phyloP scores from a whole-genome alignment of 2,888 invertebrate species.

The Eurois occulta region DNA sequence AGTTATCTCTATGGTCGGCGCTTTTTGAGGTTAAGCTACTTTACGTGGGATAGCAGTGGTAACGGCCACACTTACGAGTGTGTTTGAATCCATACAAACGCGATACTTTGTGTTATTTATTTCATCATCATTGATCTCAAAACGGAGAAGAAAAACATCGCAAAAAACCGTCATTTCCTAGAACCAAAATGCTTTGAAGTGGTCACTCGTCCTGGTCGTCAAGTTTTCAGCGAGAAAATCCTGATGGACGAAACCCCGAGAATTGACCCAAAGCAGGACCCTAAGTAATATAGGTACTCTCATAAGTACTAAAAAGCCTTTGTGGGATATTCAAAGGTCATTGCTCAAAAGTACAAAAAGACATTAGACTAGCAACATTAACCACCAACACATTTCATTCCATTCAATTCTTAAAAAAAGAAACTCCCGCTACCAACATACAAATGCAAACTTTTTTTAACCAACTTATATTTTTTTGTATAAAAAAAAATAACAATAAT shows the following conservation, averaged over 20 bases:
- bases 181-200: neutral
- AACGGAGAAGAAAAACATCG: neutral
- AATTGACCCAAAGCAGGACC: neutral
- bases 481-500: constrained; percentile 41
- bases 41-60: constrained; percentile 30
- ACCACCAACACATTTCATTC: constrained; percentile 19
- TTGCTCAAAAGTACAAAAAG: constrained; percentile 30
- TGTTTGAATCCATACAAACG: neutral
- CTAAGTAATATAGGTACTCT: neutral
- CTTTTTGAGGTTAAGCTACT: constrained; percentile 58
- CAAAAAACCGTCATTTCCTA: neutral
- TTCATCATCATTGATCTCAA: neutral
- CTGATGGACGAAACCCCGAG: neutral
- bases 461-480: constrained; percentile 2
- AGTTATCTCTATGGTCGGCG: constrained; percentile 57
- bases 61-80: neutral
- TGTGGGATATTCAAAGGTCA: constrained; percentile 7
- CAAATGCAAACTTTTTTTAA: constrained; percentile 36
- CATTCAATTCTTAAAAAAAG: constrained; percentile 37
- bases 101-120: neutral
- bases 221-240: neutral
- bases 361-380: constrained; percentile 38
- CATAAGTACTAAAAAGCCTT: constrained; percentile 6
- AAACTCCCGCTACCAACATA: constrained; percentile 29
- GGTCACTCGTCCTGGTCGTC: neutral